These are phyloP conservation scores for Catostylus mosaicus DNA, from an alignment of 30 jellyfish, hydroid and myxozoan species.

Conservation along the genomic window DNA sequence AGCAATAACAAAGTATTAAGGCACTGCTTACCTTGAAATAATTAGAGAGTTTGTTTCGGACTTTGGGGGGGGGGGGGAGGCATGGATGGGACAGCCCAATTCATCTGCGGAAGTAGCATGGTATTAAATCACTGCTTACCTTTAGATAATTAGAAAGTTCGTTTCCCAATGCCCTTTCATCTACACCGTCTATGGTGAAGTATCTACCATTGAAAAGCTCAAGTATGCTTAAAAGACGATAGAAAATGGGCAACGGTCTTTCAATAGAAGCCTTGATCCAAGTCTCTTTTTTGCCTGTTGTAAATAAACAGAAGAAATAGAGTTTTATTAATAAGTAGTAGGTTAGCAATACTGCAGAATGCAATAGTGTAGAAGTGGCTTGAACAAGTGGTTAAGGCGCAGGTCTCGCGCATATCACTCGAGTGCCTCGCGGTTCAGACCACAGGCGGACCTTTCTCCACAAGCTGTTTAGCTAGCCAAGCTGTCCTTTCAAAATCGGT, in stretches of 20 bases:
- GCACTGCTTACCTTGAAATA: background rate
- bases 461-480: background rate
- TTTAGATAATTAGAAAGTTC: background rate
- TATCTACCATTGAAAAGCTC: conserved; percentile 35
- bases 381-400: background rate
- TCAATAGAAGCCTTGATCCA: conserved; percentile 4
- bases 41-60: background rate
- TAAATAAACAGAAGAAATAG: background rate
- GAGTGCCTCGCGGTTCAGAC: background rate
- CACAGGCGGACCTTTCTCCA: background rate
- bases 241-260: conserved; percentile 34
- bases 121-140: background rate
- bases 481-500: background rate
- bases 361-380: background rate
- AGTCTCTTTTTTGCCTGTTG: conserved; percentile 30
- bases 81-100: background rate
- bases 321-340: background rate
- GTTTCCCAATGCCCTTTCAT: background rate
- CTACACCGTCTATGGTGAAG: conserved; percentile 22
- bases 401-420: background rate
- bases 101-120: background rate
- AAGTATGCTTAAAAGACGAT: conserved; percentile 36
- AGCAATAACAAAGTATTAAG: background rate
- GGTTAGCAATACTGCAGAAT: background rate
- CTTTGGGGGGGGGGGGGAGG: background rate